Percentiles rank a stretch among this genome's conserved stretches.
Conservation (phyloP, 2,113 vertebrate genomes). For the Burhinus bistriatus region DNA sequence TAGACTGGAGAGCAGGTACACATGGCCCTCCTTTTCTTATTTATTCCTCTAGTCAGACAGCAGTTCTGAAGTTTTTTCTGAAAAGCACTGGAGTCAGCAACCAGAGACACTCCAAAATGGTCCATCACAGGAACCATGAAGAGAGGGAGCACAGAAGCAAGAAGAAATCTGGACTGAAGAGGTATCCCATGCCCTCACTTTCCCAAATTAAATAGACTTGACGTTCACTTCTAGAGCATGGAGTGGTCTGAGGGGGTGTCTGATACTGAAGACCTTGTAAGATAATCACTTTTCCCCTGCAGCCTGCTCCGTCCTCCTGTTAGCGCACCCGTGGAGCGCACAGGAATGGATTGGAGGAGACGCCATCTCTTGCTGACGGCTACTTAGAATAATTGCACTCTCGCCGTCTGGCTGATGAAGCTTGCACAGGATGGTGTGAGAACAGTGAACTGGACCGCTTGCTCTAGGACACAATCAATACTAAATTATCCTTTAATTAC, state of each 20-base stretch:
- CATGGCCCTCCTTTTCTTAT: not conserved
- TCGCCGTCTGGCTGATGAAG: not conserved
- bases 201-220: not conserved
- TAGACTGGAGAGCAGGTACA: not conserved
- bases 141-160: not conserved
- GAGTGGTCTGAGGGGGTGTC: not conserved
- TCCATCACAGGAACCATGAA: not conserved
- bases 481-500: conserved; percentile 77
- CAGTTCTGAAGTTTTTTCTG: not conserved
- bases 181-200: not conserved
- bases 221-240: not conserved
- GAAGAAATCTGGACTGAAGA: not conserved
- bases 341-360: not conserved
- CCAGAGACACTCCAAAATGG: not conserved
- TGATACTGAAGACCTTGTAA: not conserved
- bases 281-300: not conserved
- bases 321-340: conserved; percentile 9
- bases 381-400: conserved; percentile 3
- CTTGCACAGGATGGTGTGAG: not conserved
- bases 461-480: conserved; percentile 76
- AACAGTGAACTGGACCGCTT: conserved; percentile 9
- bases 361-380: not conserved
- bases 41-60: not conserved
- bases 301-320: not conserved
- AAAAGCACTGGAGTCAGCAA: not conserved